Conservation (phyloP, 1,140 invertebrate genomes). For the Trichoplusia ni region DNA sequence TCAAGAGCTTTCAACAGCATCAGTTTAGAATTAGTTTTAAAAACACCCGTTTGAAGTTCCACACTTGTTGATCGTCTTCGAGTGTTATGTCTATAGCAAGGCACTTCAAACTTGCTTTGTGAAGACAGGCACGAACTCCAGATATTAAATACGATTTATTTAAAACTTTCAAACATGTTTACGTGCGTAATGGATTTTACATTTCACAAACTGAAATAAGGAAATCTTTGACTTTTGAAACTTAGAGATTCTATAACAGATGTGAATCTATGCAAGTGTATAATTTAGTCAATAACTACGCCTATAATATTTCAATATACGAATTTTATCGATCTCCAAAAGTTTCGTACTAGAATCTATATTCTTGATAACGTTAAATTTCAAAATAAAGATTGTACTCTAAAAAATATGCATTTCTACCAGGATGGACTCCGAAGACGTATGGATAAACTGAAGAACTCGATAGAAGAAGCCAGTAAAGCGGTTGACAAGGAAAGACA, state of each 20-base stretch:
- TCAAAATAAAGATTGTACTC: too few species aligned
- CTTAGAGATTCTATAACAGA: too few species aligned
- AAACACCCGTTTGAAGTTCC: not conserved
- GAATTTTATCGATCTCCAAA: too few species aligned
- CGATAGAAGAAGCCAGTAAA: slow-evolving; percentile 94
- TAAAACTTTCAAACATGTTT: not conserved
- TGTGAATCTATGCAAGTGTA: too few species aligned
- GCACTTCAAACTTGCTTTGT: slow-evolving; percentile 17
- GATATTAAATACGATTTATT: not conserved
- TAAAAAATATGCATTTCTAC: slow-evolving; percentile 25
- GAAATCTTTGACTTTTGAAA: too few species aligned
- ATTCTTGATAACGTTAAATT: too few species aligned
- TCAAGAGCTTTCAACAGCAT: not conserved
- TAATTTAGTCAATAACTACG: too few species aligned
- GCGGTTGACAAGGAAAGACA: slow-evolving; percentile 96
- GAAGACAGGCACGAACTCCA: not conserved
- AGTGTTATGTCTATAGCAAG: not conserved
- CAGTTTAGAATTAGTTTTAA: slow-evolving; percentile 6
- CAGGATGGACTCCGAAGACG: slow-evolving; percentile 95
- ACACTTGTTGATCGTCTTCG: slow-evolving; percentile 13
- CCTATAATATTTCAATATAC: too few species aligned
- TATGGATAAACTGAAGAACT: slow-evolving; percentile 97
- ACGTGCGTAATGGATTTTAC: too few species aligned
- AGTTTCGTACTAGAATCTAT: too few species aligned
- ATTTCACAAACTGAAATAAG: too few species aligned